Conservation (phyloP, 1,140 invertebrate species). For the Drosophila neocordata region DNA sequence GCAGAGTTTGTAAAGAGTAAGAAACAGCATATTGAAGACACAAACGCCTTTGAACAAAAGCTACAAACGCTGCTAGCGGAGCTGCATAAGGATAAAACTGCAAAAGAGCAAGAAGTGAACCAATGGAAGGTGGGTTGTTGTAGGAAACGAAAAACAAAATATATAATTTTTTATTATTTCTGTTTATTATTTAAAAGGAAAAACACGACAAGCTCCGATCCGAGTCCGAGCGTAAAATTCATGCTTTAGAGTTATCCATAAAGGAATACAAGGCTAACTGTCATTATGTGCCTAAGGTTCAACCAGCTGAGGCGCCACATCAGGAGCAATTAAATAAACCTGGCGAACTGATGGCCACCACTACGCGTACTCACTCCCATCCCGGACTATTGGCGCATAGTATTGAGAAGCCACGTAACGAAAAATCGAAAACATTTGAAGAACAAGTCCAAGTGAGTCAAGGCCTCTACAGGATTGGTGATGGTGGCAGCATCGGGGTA, state of each 20-base stretch:
- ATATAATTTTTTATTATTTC: background rate
- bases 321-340: conserved; percentile 59
- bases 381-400: conserved; percentile 45
- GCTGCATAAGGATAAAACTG: conserved; percentile 57
- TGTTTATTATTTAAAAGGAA: conserved; percentile 28
- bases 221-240: conserved; percentile 57
- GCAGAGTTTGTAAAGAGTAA: conserved; percentile 61
- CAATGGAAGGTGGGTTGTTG: conserved; percentile 65
- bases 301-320: conserved; percentile 37
- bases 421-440: conserved; percentile 67
- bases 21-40: conserved; percentile 67
- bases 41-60: conserved; percentile 63
- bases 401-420: conserved; percentile 68
- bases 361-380: conserved; percentile 39
- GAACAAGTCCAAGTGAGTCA: conserved; percentile 81
- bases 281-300: conserved; percentile 53
- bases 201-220: conserved; percentile 58
- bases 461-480: conserved; percentile 75
- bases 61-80: conserved; percentile 60
- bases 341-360: conserved; percentile 38
- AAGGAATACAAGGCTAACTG: conserved; percentile 63
- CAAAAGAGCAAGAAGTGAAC: conserved; percentile 58
- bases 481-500: conserved; percentile 37
- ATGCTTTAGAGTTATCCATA: conserved; percentile 46
- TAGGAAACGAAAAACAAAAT: too few species aligned